Percentiles rank a stretch among this genome's conserved stretches.
Evolutionary conservation across 2,797 vertebrate genomes (phyloP).

Genomic region (Decapterus maruadsi): DNA sequence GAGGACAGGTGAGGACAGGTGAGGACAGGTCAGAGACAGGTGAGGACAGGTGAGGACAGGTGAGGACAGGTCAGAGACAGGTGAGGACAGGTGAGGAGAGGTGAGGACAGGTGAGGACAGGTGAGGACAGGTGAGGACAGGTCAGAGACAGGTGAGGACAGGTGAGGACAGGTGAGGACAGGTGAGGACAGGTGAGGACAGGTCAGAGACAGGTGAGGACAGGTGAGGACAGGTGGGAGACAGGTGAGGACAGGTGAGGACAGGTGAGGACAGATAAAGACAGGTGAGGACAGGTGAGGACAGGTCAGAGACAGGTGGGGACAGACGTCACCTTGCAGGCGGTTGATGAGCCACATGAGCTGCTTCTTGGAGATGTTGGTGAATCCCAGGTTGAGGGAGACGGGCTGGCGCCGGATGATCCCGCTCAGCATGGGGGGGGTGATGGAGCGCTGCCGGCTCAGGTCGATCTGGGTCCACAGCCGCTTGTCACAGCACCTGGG

Average conservation of each 20-base stretch:
- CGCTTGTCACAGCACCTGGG: conserved; percentile 93
- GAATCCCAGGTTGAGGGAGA: conserved; percentile 91
- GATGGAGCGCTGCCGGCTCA: conserved; percentile 92
- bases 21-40: not conserved
- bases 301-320: no score
- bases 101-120: conserved; percentile 1
- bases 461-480: conserved; percentile 92
- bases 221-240: no score
- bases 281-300: no score
- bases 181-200: not conserved
- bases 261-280: no score
- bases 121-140: not conserved
- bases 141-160: no score
- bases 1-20: no score
- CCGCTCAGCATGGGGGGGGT: conserved; percentile 95
- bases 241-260: no score
- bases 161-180: not conserved
- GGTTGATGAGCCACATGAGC: conserved; percentile 95
- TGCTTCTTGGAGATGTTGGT: conserved; percentile 97
- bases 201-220: no score
- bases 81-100: no score
- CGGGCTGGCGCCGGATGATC: conserved; percentile 91
- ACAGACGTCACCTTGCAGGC: conserved; percentile 86
- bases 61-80: no score
- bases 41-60: not conserved